Conservation (phyloP, 2,797 vertebrate genomes). For the Halcyon leucocephala region DNA sequence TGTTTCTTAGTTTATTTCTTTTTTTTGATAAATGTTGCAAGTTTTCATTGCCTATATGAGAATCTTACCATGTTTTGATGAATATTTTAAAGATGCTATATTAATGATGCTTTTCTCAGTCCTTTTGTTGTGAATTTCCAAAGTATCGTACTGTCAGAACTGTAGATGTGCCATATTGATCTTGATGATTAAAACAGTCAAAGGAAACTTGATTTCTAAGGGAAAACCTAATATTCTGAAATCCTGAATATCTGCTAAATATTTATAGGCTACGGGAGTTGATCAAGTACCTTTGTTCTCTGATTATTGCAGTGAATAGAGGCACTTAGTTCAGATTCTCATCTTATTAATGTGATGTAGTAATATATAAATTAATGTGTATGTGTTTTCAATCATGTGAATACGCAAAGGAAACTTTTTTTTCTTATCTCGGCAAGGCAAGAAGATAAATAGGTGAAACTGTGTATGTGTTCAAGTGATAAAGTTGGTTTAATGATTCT, state of each 20-base stretch:
- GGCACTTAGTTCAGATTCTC: slow-evolving; percentile 33
- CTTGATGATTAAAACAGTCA: slow-evolving; percentile 65
- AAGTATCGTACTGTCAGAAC: slow-evolving; percentile 39
- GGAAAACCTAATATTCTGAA: slow-evolving; percentile 49
- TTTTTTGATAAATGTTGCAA: neutral
- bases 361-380: slow-evolving; percentile 22
- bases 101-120: slow-evolving; percentile 55
- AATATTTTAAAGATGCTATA: neutral
- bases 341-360: neutral
- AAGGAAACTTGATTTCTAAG: slow-evolving; percentile 56
- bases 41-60: neutral
- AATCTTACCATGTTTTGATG: neutral
- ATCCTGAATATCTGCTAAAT: slow-evolving; percentile 9
- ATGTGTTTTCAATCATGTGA: slow-evolving; percentile 52
- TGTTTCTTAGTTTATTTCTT: neutral
- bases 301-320: neutral
- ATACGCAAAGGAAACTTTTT: slow-evolving; percentile 30
- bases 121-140: slow-evolving; percentile 35
- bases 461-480: slow-evolving; percentile 71
- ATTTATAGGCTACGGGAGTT: slow-evolving; percentile 12
- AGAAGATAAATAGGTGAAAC: slow-evolving; percentile 67
- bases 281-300: slow-evolving; percentile 54
- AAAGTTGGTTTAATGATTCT: slow-evolving; percentile 76
- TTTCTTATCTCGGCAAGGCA: slow-evolving; percentile 49
- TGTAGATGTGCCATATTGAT: slow-evolving; percentile 38